Percentiles rank a stretch among this genome's conserved stretches.
Conservation (phyloP, 2,797 vertebrate species). For the Intellagama lesueurii region DNA sequence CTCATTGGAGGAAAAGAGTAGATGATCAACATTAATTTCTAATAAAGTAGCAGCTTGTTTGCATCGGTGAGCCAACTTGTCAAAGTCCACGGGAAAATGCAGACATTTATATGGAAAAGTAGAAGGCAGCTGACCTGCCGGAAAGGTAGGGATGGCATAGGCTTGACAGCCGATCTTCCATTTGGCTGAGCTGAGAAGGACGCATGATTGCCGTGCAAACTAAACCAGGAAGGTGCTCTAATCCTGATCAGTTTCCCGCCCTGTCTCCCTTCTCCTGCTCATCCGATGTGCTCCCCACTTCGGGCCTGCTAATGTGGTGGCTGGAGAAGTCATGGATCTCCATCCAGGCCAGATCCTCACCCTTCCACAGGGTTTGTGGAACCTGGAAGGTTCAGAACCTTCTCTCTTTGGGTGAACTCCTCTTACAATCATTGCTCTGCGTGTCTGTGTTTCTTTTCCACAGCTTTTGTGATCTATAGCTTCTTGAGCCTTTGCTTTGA, state of each 20-base stretch:
- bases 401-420: too few relatives aligned
- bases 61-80: background rate
- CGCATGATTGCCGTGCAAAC: background rate
- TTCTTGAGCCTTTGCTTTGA: conserved; percentile 98
- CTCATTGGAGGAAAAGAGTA: background rate
- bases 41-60: background rate
- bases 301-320: background rate
- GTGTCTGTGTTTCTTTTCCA: conserved; percentile 42
- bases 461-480: conserved; percentile 98
- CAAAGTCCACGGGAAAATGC: background rate
- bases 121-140: too few relatives aligned
- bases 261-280: background rate
- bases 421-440: background rate
- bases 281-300: background rate
- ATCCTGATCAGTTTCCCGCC: background rate
- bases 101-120: background rate
- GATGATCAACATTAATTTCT: background rate
- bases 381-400: too few relatives aligned
- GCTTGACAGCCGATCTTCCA: too few relatives aligned
- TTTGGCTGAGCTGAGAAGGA: background rate
- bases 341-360: too few relatives aligned
- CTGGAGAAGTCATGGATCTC: too few relatives aligned
- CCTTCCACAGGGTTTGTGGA: background rate
- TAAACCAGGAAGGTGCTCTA: background rate
- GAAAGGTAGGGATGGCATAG: too few relatives aligned